phyloP scores from a whole-genome alignment of 2,888 invertebrate genomes.

The Blastobasis adustella region DNA sequence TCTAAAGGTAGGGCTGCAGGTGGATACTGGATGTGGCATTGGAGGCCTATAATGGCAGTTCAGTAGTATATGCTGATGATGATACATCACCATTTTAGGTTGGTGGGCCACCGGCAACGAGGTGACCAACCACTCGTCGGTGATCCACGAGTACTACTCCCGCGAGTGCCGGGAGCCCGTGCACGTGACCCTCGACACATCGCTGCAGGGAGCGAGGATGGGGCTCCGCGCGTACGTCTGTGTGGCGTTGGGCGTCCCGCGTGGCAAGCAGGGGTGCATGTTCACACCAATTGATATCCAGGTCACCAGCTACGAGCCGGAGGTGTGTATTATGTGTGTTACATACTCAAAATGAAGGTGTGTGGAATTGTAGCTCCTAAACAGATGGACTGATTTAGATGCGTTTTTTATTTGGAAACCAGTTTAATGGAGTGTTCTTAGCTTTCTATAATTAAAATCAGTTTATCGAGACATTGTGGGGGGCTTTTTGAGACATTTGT shows the following conservation, averaged over 20 bases:
- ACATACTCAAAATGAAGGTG: neutral
- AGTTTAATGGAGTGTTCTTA: neutral
- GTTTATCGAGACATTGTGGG: no score
- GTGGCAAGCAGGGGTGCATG: constrained; percentile 94
- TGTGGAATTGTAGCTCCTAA: neutral
- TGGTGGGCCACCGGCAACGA: constrained; percentile 99
- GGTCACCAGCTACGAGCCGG: constrained; percentile 93
- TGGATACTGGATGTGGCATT: no score
- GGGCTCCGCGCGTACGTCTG: constrained; percentile 95
- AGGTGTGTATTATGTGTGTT: constrained; percentile 68
- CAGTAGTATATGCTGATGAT: no score
- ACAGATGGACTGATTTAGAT: neutral
- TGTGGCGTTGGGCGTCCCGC: constrained; percentile 94
- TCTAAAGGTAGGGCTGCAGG: no score
- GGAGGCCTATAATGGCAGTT: no score
- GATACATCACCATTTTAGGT: constrained; percentile 51
- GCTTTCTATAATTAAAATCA: no score
- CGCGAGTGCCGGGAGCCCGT: constrained; percentile 95
- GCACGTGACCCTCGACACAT: constrained; percentile 96
- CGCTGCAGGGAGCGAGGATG: constrained; percentile 90
- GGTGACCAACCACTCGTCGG: constrained; percentile 96
- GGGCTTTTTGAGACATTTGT: no score
- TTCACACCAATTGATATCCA: constrained; percentile 96
- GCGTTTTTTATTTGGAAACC: neutral
- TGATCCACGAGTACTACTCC: constrained; percentile 98